Base-by-base conservation (phyloP, 2,888 invertebrate genomes). In the Spialia ferax region DNA sequence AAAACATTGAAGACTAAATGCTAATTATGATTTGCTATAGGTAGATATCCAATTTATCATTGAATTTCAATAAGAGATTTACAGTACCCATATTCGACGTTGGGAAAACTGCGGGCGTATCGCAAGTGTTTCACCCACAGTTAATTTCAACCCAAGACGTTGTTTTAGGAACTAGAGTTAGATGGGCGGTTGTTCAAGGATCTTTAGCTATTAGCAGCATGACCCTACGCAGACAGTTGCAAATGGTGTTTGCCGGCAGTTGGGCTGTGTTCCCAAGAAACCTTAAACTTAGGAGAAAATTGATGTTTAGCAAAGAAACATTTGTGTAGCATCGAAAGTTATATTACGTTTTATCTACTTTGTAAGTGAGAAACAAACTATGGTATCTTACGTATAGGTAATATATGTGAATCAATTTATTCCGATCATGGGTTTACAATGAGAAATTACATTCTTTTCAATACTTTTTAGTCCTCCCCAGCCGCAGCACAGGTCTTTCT, bases 211-310 rank as follows among this genome's bases (percentile, higher is more conserved):
- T 59, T 42, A 59, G n/a, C 18, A 6, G 45, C 8, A 59, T 26
- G 42, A 45, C 59, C 38, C 42, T 20, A 42, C 42, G 35, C n/a
- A 59, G 42, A 59, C 59, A 59, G 59, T 59, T 59, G 59, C 59
- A 59, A 59, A 59, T 59, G 42, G 18, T 59, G 59, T 59, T 59
- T 59, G 45, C 45, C 45, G 59, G 45, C 59, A 59, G 23, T 59
- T 45, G 59, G 42, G 7, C 38, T 8, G 20, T 38, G 59, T 45
- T 59, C 42, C 59, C 26, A 42, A 35, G 23, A 26, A 42, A 7
- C 42, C 32, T 20, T 59, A 42, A 57, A 59, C 59, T 59, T 59
- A 26, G 26, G n/a, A 45, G 18, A 38, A 10, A 45, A 15, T 45
- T 60, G 45, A 60, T 60, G 23, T 60, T 60, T 45, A 29, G 20